These are phyloP conservation scores for Dendrocopos noguchii DNA, from an alignment of 2,113 vertebrate species.

Conservation along the genomic window DNA sequence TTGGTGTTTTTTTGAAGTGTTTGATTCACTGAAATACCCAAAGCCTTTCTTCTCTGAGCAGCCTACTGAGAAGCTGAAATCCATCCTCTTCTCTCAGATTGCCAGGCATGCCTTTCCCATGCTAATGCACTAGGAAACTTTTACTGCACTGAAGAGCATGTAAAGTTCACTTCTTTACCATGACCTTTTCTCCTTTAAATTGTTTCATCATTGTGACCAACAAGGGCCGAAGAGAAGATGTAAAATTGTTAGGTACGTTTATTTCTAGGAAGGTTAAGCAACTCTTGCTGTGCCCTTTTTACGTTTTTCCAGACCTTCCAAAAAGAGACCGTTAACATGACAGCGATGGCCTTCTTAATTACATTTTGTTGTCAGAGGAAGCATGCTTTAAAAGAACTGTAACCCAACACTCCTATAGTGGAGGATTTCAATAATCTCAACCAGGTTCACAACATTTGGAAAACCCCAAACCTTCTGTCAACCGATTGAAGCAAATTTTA, in stretches of 20 bases:
- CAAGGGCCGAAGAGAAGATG: constrained; percentile 54
- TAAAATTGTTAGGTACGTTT: constrained; percentile 47
- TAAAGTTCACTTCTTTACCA: constrained; percentile 52
- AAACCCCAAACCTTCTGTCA: constrained; percentile 53
- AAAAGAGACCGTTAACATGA: constrained; percentile 59
- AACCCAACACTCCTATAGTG: constrained; percentile 51
- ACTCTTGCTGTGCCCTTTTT: constrained; percentile 53
- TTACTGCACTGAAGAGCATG: constrained; percentile 37
- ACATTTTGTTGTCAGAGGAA: constrained; percentile 73
- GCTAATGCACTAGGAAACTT: constrained; percentile 42
- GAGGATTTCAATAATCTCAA: constrained; percentile 60
- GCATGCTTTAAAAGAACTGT: constrained; percentile 63
- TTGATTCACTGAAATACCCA: constrained; percentile 1
- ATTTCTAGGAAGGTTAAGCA: constrained; percentile 64
- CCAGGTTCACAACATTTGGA: constrained; percentile 66
- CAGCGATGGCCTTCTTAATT: constrained; percentile 65
- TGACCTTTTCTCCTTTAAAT: constrained; percentile 75
- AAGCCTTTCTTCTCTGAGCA: background rate
- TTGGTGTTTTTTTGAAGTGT: background rate
- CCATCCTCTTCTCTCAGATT: background rate
- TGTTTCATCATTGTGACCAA: constrained; percentile 68
- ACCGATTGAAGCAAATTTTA: constrained; percentile 30
- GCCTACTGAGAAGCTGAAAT: constrained; percentile 26
- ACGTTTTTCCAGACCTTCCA: constrained; percentile 53
- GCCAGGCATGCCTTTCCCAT: constrained; percentile 42